Evolutionary conservation across 2,888 invertebrate genomes (phyloP).

Genomic region (Cheilosia scutellata): DNA sequence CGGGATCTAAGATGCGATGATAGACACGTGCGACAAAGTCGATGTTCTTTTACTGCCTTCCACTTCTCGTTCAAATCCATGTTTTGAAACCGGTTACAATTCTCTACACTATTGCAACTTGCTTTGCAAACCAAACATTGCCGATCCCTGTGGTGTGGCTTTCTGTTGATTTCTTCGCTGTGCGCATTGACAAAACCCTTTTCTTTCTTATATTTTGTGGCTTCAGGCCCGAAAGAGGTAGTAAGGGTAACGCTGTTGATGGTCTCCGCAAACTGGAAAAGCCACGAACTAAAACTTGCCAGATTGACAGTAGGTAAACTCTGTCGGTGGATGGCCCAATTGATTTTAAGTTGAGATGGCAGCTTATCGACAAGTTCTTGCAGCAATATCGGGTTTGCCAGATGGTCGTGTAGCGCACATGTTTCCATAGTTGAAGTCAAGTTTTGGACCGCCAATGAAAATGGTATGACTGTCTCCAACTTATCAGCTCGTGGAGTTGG

Average conservation of each 20-base stretch:
- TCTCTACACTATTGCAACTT: not conserved
- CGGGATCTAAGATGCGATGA: slow-evolving; percentile 6
- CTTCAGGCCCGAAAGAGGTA: not conserved
- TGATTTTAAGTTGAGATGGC: slow-evolving; percentile 17
- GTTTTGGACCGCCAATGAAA: slow-evolving; percentile 21
- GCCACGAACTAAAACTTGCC: slow-evolving; percentile 20
- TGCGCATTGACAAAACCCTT: slow-evolving; percentile 1
- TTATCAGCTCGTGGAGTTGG: slow-evolving; percentile 23
- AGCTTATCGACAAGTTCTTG: slow-evolving; percentile 39
- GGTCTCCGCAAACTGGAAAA: slow-evolving; percentile 16
- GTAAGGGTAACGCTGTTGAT: slow-evolving; percentile 1
- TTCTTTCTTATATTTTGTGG: not conserved
- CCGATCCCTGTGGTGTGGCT: not conserved
- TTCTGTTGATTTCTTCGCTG: not conserved
- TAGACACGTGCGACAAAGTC: slow-evolving; percentile 31
- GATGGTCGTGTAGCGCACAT: slow-evolving; percentile 4
- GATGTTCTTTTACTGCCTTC: slow-evolving; percentile 10
- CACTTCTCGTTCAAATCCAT: not conserved
- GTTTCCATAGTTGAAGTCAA: slow-evolving; percentile 16
- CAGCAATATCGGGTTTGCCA: slow-evolving; percentile 20
- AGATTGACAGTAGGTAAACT: not conserved
- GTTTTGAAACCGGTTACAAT: not conserved
- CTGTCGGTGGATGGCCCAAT: slow-evolving; percentile 26
- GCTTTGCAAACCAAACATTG: not conserved
- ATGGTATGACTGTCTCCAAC: slow-evolving; percentile 22